phyloP scores from a whole-genome alignment of 2,113 vertebrate genomes.

The Oostethus manadensis region DNA sequence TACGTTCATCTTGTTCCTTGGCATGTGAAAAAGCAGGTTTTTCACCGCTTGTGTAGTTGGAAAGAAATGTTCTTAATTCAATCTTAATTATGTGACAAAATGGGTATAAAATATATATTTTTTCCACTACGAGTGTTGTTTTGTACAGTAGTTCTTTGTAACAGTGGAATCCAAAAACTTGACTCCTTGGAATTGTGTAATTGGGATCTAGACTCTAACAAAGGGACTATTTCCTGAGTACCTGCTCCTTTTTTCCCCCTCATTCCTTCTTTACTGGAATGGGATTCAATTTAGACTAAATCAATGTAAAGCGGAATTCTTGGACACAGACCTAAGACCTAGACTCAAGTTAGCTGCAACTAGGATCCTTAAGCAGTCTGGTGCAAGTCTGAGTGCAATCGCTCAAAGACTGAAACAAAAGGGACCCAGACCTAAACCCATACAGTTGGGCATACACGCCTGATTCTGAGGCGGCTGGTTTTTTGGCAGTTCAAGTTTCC shows the following conservation, averaged over 20 bases:
- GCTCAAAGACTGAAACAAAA: too few relatives aligned
- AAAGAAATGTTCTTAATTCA: neutral
- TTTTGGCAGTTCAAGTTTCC: too few relatives aligned
- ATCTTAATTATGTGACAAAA: neutral
- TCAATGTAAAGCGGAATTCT: neutral
- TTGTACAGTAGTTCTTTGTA: neutral
- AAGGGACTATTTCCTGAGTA: too few relatives aligned
- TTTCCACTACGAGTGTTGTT: too few relatives aligned
- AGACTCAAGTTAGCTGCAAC: too few relatives aligned
- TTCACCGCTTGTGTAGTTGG: neutral
- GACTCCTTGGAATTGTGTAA: neutral
- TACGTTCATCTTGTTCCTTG: conserved; percentile 56
- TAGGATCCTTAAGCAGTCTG: too few relatives aligned
- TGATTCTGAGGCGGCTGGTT: too few relatives aligned
- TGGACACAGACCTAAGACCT: neutral
- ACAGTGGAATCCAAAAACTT: neutral
- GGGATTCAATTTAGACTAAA: neutral
- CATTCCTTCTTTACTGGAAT: neutral
- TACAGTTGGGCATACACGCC: too few relatives aligned
- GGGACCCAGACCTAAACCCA: too few relatives aligned
- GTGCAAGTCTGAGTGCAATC: too few relatives aligned
- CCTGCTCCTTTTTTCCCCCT: neutral
- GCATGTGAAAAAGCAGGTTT: neutral
- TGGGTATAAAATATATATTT: neutral
- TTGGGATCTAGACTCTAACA: too few relatives aligned